Evolutionary conservation across 2,113 vertebrate species (phyloP).

Genomic region (Psilopsiagon aurifrons): DNA sequence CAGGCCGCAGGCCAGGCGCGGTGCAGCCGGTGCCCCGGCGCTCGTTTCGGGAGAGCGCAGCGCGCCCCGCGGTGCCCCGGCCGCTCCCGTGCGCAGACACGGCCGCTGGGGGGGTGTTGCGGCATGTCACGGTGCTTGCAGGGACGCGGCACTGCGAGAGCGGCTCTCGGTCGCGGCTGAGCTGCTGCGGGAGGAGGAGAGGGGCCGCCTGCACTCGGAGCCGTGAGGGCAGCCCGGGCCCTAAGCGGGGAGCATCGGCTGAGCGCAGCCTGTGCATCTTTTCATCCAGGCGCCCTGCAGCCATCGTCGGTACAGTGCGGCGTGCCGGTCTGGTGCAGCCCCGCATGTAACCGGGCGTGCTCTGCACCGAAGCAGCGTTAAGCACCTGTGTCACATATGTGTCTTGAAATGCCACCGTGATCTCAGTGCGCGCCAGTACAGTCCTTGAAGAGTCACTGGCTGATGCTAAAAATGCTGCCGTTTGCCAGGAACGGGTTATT

Average conservation of each 20-base stretch:
- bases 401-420: neutral
- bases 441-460: neutral
- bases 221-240: neutral
- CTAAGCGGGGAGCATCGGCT: too few relatives aligned
- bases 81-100: neutral
- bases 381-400: neutral
- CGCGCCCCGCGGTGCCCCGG: neutral
- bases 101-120: rapidly evolving
- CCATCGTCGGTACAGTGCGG: neutral
- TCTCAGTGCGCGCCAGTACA: neutral
- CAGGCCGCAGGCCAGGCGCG: neutral
- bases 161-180: neutral
- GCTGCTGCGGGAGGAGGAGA: neutral
- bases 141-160: too few relatives aligned
- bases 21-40: neutral
- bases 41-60: rapidly evolving
- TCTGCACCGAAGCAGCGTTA: neutral
- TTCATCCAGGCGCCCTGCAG: neutral
- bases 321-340: neutral
- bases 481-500: neutral
- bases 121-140: rapidly evolving
- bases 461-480: neutral
- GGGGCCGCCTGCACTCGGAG: neutral
- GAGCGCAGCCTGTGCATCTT: neutral
- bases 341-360: neutral